Conservation (phyloP, 2,113 vertebrate genomes). For the Pantherophis guttatus region DNA sequence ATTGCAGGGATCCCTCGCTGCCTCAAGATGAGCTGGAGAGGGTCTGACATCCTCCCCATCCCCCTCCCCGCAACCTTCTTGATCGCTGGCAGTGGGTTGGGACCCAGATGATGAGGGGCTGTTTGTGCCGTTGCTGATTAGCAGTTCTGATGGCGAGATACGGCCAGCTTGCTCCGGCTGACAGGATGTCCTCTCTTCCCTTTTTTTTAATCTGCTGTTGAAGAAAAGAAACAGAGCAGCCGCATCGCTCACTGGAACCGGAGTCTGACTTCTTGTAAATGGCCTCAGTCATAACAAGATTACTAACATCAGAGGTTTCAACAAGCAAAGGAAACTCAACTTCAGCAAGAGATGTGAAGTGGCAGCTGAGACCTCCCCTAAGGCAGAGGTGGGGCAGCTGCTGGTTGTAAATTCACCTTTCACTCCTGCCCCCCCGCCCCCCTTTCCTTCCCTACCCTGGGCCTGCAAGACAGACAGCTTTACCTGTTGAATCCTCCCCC, state of each 20-base stretch:
- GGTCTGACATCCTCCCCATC: background rate
- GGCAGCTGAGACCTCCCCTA: background rate
- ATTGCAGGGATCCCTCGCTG: background rate
- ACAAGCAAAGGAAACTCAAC: slow-evolving; percentile 15
- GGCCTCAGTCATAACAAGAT: slow-evolving; percentile 67
- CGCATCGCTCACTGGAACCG: slow-evolving; percentile 59
- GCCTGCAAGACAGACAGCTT: background rate
- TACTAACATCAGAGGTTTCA: slow-evolving; percentile 68
- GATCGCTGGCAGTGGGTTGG: background rate
- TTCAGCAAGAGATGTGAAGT: background rate
- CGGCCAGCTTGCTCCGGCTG: slow-evolving; percentile 12
- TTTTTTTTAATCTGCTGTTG: slow-evolving; percentile 41
- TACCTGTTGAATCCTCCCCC: background rate
- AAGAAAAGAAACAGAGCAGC: slow-evolving; percentile 22
- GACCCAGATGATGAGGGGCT: background rate
- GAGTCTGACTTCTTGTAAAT: slow-evolving; percentile 82
- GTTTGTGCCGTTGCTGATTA: background rate
- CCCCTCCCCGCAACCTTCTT: fast-evolving
- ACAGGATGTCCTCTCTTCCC: slow-evolving; percentile 14
- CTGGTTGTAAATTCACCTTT: background rate
- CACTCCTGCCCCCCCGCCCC: background rate
- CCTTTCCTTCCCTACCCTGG: background rate
- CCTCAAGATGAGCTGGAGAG: background rate
- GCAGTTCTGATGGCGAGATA: slow-evolving; percentile 42
- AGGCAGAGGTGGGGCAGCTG: background rate